A percentile compares a stretch with the other conserved stretches of the same genome.
These are phyloP conservation scores for Drosophila prosaltans DNA, from an alignment of 1,140 invertebrate genomes.

Conservation along the genomic window DNA sequence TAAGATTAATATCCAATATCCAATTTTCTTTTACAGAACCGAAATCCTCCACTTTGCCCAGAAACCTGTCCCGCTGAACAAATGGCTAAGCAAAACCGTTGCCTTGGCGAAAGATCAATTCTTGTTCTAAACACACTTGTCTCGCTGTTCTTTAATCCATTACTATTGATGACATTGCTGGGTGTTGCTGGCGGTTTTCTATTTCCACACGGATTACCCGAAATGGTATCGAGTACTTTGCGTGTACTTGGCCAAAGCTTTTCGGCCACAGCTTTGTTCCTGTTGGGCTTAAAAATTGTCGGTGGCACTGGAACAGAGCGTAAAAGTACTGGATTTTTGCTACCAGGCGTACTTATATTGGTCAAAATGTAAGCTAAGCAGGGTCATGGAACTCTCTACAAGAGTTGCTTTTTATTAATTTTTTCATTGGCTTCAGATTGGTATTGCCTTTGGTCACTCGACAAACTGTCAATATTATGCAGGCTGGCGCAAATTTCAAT, in stretches of 20 bases:
- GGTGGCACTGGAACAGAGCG: conserved; percentile 89
- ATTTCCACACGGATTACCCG: conserved; percentile 91
- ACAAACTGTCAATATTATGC: conserved; percentile 91
- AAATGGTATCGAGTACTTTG: conserved; percentile 89
- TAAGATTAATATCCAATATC: no score
- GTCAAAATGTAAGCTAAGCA: conserved; percentile 89
- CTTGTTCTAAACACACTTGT: conserved; percentile 84
- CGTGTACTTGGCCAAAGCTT: conserved; percentile 94
- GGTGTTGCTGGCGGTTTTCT: conserved; percentile 94
- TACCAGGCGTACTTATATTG: conserved; percentile 93
- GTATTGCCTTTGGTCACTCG: conserved; percentile 93
- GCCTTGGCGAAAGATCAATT: conserved; percentile 78
- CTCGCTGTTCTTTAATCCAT: conserved; percentile 93
- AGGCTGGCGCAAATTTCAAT: conserved; percentile 87
- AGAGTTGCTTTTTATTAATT: no score
- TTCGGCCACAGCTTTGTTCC: conserved; percentile 94
- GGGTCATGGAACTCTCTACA: no score
- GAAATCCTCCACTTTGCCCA: conserved; percentile 69
- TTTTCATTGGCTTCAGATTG: conserved; percentile 85
- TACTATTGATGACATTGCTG: conserved; percentile 96
- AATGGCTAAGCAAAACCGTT: conserved; percentile 62
- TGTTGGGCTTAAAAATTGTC: conserved; percentile 96
- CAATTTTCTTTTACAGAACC: conserved; percentile 25
- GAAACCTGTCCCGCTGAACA: conserved; percentile 78
- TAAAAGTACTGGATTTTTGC: conserved; percentile 83